These are phyloP conservation scores for Dasyurus viverrinus DNA, from an alignment of 2,113 vertebrate species.

Conservation along the genomic window DNA sequence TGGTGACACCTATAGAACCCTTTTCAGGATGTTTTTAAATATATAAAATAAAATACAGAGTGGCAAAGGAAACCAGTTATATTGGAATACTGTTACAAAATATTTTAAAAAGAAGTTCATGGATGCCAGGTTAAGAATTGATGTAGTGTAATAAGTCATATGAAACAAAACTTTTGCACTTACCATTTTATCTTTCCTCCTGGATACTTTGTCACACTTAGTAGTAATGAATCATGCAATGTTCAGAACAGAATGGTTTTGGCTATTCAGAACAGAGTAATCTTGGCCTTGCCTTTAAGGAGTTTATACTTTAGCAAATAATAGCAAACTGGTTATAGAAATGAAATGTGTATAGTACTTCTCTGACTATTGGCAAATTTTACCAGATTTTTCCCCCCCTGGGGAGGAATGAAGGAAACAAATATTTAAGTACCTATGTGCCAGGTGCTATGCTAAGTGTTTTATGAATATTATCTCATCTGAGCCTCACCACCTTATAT, in stretches of 20 bases:
- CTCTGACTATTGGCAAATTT: not conserved
- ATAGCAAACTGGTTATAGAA: not conserved
- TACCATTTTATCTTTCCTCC: not conserved
- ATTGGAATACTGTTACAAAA: not conserved
- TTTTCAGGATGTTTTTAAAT: not conserved
- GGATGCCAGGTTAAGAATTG: not conserved
- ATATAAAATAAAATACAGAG: not conserved
- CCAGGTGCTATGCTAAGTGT: no score
- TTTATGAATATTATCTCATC: not conserved
- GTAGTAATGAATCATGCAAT: not conserved
- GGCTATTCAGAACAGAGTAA: not conserved
- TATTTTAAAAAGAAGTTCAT: not conserved
- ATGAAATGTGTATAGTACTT: not conserved
- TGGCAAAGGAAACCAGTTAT: not conserved
- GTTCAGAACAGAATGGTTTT: not conserved
- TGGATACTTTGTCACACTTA: not conserved
- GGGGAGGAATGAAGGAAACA: not conserved
- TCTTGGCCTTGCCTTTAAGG: conserved; percentile 10
- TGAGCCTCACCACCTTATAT: not conserved
- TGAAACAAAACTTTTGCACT: not conserved
- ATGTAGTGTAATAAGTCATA: not conserved
- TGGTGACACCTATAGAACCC: no score
- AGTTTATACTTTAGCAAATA: not conserved
- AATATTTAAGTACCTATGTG: not conserved
- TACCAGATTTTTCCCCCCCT: not conserved